Evolutionary conservation across 2,888 invertebrate species (phyloP).

Genomic region (Sphaerophoria taeniata): DNA sequence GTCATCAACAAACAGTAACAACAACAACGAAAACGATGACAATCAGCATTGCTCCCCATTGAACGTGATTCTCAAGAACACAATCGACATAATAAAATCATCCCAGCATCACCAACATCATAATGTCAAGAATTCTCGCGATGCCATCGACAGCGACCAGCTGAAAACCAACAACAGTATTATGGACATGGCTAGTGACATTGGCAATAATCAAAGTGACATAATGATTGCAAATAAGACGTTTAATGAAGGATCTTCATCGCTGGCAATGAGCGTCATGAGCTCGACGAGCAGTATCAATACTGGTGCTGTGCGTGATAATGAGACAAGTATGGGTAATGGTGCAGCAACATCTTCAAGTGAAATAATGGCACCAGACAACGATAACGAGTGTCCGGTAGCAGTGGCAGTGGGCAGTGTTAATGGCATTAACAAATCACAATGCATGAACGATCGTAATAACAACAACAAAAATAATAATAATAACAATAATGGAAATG

Average conservation of each 20-base stretch:
- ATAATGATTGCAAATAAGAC: constrained; percentile 69
- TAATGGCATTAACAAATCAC: constrained; percentile 67
- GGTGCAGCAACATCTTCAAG: background rate
- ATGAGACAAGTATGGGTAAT: constrained; percentile 28
- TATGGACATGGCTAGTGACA: constrained; percentile 56
- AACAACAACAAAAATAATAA: constrained; percentile 61
- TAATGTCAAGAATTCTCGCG: constrained; percentile 33
- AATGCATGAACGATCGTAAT: constrained; percentile 69
- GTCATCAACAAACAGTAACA: constrained; percentile 35
- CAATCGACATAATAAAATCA: constrained; percentile 75
- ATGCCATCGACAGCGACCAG: constrained; percentile 21
- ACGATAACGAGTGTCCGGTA: constrained; percentile 61
- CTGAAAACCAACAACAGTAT: constrained; percentile 27
- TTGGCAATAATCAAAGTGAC: constrained; percentile 69
- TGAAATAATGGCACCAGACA: constrained; percentile 56
- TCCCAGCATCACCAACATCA: constrained; percentile 29
- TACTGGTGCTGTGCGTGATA: constrained; percentile 22
- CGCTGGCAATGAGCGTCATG: constrained; percentile 34
- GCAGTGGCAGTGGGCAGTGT: constrained; percentile 2
- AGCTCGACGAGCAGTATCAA: background rate
- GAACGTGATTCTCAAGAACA: constrained; percentile 74
- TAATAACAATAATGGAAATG: constrained; percentile 32
- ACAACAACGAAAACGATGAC: constrained; percentile 23
- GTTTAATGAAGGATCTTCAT: constrained; percentile 57
- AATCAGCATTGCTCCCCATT: constrained; percentile 61